A percentile compares a stretch with the other conserved stretches of the same genome.
Conservation (phyloP, 2,888 invertebrate genomes). For the Drosophila nr. fundita region DNA sequence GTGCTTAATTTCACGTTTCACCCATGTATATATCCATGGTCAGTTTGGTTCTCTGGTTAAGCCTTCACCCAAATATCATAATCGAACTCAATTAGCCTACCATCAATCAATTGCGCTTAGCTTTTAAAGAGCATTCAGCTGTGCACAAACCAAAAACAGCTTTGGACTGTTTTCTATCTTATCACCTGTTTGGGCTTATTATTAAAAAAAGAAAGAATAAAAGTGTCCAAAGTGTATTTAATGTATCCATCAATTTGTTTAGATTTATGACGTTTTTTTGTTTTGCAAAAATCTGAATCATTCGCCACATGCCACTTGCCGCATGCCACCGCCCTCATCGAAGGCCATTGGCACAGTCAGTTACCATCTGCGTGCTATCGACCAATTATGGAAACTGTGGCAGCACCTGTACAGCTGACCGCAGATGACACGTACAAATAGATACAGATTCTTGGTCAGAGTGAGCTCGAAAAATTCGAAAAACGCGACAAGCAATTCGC, state of each 20-base stretch:
- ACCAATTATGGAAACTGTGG: constrained; percentile 40
- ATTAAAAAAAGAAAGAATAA: constrained; percentile 20
- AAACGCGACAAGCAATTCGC: constrained; percentile 43
- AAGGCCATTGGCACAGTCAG: constrained; percentile 53
- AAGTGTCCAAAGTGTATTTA: constrained; percentile 14
- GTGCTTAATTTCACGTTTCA: background rate
- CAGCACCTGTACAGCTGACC: constrained; percentile 35
- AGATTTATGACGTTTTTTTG: constrained; percentile 54
- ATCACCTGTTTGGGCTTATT: constrained; percentile 38
- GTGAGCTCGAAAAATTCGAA: constrained; percentile 41
- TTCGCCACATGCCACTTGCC: constrained; percentile 1
- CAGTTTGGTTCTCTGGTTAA: background rate
- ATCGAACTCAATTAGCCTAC: background rate
- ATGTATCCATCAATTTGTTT: constrained; percentile 20
- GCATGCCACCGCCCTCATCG: constrained; percentile 22
- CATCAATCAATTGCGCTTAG: constrained; percentile 21
- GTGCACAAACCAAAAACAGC: background rate
- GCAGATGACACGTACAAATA: constrained; percentile 44
- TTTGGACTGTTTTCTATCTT: constrained; percentile 40
- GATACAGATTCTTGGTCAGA: constrained; percentile 32
- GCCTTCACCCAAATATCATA: background rate
- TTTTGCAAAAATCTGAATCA: constrained; percentile 17
- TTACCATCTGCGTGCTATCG: constrained; percentile 57
- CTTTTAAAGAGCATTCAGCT: constrained; percentile 34
- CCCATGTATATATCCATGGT: background rate